Percentiles rank a stretch among this genome's conserved stretches.
These are phyloP conservation scores for Aphis craccivora DNA, from an alignment of 1,140 invertebrate genomes.

Conservation along the genomic window DNA sequence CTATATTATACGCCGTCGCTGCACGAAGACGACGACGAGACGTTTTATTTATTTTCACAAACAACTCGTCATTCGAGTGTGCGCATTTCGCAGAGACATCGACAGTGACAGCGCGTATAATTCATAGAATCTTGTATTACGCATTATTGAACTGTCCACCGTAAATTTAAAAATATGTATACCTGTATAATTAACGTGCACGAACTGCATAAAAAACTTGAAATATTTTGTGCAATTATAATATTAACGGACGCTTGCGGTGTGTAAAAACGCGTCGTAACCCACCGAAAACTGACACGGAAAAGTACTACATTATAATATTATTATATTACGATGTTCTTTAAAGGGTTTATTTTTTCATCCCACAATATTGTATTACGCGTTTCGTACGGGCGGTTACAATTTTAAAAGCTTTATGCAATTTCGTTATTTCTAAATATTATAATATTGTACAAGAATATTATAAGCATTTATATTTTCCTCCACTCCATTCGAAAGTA, in stretches of 20 bases:
- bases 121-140: no score
- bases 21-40: not conserved
- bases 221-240: no score
- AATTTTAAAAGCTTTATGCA: slow-evolving; percentile 1
- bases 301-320: not conserved
- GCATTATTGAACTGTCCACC: no score
- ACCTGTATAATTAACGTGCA: no score
- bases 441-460: not conserved
- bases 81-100: not conserved
- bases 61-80: no score
- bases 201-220: no score
- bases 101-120: not conserved
- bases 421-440: not conserved
- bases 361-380: not conserved
- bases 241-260: not conserved
- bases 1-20: not conserved
- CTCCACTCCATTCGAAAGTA: not conserved
- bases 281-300: not conserved
- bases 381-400: not conserved
- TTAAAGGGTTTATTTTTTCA: not conserved
- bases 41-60: not conserved
- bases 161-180: no score
- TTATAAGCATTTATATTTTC: not conserved
- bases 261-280: not conserved
- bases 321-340: not conserved